Evolutionary conservation across 2,888 invertebrate species (phyloP).

Genomic region (Lordiphosa fenestrarum): DNA sequence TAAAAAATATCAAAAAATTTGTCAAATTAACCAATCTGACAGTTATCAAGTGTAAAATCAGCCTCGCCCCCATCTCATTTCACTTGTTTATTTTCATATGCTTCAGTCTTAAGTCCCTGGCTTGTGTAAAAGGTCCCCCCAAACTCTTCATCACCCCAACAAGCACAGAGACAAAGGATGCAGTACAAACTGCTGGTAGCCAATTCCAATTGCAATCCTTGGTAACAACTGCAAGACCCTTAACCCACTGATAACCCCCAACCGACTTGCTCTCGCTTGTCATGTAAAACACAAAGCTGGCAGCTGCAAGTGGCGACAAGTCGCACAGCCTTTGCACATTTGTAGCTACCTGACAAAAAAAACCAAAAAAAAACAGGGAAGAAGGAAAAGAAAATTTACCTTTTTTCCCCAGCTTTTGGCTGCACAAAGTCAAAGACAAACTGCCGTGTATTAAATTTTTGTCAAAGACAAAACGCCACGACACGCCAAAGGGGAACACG

Average conservation of each 20-base stretch:
- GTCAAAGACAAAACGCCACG: slow-evolving; percentile 72
- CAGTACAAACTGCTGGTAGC: neutral
- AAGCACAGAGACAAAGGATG: slow-evolving; percentile 3
- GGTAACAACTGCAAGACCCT: slow-evolving; percentile 26
- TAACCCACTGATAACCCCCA: slow-evolving; percentile 40
- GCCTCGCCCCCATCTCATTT: too few relatives aligned
- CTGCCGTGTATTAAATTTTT: slow-evolving; percentile 72
- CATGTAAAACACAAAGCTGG: slow-evolving; percentile 65
- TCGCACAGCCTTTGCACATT: slow-evolving; percentile 65
- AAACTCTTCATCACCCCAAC: slow-evolving; percentile 16
- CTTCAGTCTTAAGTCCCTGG: too few relatives aligned
- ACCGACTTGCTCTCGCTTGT: slow-evolving; percentile 52
- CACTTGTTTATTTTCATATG: too few relatives aligned
- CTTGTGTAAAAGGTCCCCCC: neutral
- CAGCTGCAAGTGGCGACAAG: slow-evolving; percentile 65
- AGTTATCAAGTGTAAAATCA: too few relatives aligned
- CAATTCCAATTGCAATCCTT: slow-evolving; percentile 7
- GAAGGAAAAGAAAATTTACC: slow-evolving; percentile 17
- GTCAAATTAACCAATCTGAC: too few relatives aligned
- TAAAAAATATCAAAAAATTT: too few relatives aligned
- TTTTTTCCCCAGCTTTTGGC: slow-evolving; percentile 5
- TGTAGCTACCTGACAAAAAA: slow-evolving; percentile 27
- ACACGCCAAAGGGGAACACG: slow-evolving; percentile 35
- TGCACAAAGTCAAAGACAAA: slow-evolving; percentile 64
- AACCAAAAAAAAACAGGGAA: too few relatives aligned